Evolutionary conservation across 2,797 vertebrate species (phyloP).

Genomic region (Sebastes oblongus): DNA sequence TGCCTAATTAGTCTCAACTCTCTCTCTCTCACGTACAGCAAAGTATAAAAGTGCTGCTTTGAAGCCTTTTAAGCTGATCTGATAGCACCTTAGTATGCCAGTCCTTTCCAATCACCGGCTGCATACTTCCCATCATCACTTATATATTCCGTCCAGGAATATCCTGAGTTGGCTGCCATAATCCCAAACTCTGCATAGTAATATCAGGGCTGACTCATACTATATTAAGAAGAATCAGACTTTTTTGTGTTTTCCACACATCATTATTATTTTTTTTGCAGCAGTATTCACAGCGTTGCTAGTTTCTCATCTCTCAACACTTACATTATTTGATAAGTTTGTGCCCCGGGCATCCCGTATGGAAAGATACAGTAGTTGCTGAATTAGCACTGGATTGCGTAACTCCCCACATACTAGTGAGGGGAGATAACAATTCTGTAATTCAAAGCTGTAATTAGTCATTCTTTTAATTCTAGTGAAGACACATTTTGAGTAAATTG

Average conservation of each 20-base stretch:
- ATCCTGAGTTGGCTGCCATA: conserved; percentile 3
- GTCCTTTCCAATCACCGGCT: conserved; percentile 33
- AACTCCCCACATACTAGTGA: background rate
- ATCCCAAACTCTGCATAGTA: conserved; percentile 15
- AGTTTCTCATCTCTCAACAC: background rate
- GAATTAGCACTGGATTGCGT: conserved; percentile 7
- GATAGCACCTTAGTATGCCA: conserved; percentile 19
- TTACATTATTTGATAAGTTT: conserved; percentile 5
- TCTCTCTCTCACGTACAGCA: conserved; percentile 11
- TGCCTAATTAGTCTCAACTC: conserved; percentile 38
- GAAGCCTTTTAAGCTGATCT: conserved; percentile 41
- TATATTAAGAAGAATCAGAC: background rate
- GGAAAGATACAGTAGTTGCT: background rate
- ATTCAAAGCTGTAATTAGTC: conserved; percentile 23
- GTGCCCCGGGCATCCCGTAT: background rate
- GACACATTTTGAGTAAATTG: conserved; percentile 11
- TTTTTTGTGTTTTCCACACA: background rate
- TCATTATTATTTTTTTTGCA: background rate
- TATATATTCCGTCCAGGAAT: conserved; percentile 27
- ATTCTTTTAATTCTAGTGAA: conserved; percentile 3
- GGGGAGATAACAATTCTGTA: background rate
- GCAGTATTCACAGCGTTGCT: background rate
- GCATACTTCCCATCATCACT: conserved; percentile 1
- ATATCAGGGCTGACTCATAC: conserved; percentile 28
- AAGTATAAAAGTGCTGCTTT: conserved; percentile 29